A percentile compares a stretch with the other conserved stretches of the same genome.
Evolutionary conservation across 2,888 invertebrate species (phyloP).

Genomic region (Quadroppia sp.): DNA sequence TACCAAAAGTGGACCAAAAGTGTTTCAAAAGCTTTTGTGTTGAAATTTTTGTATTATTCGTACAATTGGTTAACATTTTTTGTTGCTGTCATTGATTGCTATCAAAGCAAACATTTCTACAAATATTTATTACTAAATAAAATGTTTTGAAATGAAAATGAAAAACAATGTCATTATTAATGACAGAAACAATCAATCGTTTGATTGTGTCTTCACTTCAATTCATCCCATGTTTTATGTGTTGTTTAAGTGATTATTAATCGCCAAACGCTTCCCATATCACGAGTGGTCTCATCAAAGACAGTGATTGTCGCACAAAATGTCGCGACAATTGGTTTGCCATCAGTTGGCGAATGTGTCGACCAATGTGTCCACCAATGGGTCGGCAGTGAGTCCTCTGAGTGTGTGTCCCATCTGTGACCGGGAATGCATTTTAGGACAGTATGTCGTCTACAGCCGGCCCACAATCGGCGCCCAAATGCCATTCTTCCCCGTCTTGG

Average conservation of each 20-base stretch:
- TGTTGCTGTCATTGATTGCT: neutral
- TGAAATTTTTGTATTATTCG: neutral
- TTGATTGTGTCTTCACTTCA: neutral
- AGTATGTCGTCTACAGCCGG: constrained; percentile 18
- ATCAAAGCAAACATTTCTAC: neutral
- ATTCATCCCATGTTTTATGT: neutral
- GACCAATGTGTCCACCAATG: no score
- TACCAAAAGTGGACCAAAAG: neutral
- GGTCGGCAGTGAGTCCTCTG: neutral
- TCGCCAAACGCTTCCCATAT: no score
- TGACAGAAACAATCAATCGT: neutral
- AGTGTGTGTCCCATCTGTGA: neutral
- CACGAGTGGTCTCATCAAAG: no score
- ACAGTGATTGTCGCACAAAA: no score
- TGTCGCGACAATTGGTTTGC: neutral
- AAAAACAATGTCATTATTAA: neutral
- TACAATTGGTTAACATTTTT: neutral
- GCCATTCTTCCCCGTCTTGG: constrained; percentile 39
- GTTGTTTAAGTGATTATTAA: neutral
- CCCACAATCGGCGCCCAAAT: constrained; percentile 33
- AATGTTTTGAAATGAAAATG: neutral
- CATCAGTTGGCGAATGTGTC: neutral
- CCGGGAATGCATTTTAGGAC: neutral
- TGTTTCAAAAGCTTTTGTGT: constrained; percentile 2
- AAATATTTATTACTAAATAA: neutral